Conservation (phyloP, 2,113 vertebrate genomes). For the Hystrix brachyura region DNA sequence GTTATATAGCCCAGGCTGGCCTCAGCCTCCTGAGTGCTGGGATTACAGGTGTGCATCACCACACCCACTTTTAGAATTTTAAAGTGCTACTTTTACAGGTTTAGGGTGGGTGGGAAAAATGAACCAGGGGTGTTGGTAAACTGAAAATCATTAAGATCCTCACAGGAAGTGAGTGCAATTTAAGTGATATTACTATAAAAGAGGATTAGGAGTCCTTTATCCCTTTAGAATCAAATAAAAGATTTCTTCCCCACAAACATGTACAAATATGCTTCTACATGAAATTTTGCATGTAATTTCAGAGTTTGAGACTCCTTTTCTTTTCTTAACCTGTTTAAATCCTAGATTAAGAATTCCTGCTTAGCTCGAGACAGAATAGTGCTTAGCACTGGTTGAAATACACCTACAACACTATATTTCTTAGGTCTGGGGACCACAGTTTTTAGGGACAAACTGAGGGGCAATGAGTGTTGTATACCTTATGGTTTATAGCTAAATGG, state of each 20-base stretch:
- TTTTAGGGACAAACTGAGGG: not conserved
- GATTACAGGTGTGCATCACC: not conserved
- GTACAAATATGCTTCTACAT: not conserved
- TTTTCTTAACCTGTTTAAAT: not conserved
- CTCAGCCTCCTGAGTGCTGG: not conserved
- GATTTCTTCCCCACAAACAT: not conserved
- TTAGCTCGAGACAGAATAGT: not conserved
- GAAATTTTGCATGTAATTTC: not conserved
- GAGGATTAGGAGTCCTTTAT: not conserved
- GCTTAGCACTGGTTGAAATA: not conserved
- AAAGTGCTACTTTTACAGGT: not conserved
- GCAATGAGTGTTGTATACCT: not conserved
- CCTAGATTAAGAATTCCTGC: not conserved
- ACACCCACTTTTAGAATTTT: not conserved
- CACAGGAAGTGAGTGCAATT: not conserved
- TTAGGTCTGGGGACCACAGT: not conserved
- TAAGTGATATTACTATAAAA: not conserved
- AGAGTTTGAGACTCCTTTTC: not conserved
- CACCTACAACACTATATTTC: not conserved
- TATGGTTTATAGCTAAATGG: not conserved
- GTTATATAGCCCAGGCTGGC: not conserved
- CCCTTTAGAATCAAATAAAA: slow-evolving; percentile 16
- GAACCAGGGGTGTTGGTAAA: not conserved
- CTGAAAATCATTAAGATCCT: not conserved
- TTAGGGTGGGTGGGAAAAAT: not conserved